Conservation (phyloP, 2,797 vertebrate species). For the Poeciliopsis paucimaculata region DNA sequence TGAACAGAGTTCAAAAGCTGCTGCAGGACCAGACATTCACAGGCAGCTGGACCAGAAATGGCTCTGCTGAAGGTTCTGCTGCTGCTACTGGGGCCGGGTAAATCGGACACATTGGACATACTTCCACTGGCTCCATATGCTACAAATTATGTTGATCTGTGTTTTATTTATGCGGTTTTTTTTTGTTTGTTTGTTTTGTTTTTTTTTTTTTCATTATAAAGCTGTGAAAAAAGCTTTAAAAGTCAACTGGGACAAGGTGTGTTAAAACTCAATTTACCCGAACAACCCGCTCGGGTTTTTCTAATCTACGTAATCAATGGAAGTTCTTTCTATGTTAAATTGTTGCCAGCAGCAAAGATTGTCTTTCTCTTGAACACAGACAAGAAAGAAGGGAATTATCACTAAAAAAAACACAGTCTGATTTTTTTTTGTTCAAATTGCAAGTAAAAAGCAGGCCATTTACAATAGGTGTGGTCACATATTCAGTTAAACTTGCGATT, state of each 20-base stretch:
- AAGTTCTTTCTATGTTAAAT: not conserved
- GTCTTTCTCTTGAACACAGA: slow-evolving; percentile 1
- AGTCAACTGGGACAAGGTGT: not conserved
- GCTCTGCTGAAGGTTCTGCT: no score
- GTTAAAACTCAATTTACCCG: not conserved
- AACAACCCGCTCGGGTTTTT: not conserved
- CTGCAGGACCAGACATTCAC: no score
- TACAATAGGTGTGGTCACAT: not conserved
- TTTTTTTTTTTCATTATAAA: no score
- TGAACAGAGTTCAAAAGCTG: no score
- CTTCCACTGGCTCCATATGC: no score
- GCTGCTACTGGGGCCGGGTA: no score
- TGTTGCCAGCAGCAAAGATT: not conserved
- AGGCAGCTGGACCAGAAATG: no score
- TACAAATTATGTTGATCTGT: no score
- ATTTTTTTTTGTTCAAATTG: not conserved
- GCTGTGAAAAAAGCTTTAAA: not conserved
- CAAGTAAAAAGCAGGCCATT: not conserved
- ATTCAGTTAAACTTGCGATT: not conserved
- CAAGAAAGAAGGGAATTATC: not conserved
- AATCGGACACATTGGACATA: no score
- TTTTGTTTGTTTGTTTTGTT: no score
- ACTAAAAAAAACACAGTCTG: not conserved
- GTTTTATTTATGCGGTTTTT: no score
- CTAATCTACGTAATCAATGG: not conserved